Evolutionary conservation across 2,113 vertebrate genomes (phyloP).

Genomic region (Hemicordylus capensis): DNA sequence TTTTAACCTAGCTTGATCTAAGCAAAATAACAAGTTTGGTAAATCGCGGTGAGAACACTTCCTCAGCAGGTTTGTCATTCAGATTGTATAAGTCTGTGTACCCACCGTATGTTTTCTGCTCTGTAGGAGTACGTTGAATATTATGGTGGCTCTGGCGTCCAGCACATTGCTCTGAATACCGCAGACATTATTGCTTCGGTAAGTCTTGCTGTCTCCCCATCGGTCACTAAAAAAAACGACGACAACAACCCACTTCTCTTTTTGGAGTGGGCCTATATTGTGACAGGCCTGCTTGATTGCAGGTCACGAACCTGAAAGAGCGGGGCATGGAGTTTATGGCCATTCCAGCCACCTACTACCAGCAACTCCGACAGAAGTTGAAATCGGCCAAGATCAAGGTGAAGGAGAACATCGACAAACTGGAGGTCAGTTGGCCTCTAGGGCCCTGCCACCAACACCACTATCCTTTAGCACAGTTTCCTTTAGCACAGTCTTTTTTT

Average conservation of each 20-base stretch:
- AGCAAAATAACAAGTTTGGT: background rate
- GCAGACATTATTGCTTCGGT: constrained; percentile 89
- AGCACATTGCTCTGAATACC: constrained; percentile 95
- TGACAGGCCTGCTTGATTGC: constrained; percentile 13
- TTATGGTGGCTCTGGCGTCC: constrained; percentile 91
- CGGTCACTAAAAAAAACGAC: background rate
- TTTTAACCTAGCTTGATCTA: too few relatives aligned
- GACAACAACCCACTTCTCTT: too few relatives aligned
- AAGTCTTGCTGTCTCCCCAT: constrained; percentile 48
- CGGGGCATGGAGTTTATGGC: constrained; percentile 91
- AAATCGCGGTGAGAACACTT: background rate
- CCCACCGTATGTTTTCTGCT: fast-evolving
- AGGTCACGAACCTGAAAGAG: constrained; percentile 90
- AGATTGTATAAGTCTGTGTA: background rate
- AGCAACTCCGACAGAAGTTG: constrained; percentile 84
- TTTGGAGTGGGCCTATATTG: background rate
- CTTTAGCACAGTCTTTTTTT: background rate
- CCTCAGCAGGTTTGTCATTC: background rate
- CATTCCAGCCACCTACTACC: constrained; percentile 88
- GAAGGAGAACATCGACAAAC: constrained; percentile 82
- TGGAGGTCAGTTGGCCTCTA: constrained; percentile 79
- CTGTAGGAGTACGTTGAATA: constrained; percentile 93
- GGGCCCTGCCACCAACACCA: too few relatives aligned
- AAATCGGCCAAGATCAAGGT: constrained; percentile 87
- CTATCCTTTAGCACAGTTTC: background rate